Percentiles rank a stretch among this genome's conserved stretches.
Conservation (phyloP, 2,797 vertebrate genomes). For the Cossypha heuglini region DNA sequence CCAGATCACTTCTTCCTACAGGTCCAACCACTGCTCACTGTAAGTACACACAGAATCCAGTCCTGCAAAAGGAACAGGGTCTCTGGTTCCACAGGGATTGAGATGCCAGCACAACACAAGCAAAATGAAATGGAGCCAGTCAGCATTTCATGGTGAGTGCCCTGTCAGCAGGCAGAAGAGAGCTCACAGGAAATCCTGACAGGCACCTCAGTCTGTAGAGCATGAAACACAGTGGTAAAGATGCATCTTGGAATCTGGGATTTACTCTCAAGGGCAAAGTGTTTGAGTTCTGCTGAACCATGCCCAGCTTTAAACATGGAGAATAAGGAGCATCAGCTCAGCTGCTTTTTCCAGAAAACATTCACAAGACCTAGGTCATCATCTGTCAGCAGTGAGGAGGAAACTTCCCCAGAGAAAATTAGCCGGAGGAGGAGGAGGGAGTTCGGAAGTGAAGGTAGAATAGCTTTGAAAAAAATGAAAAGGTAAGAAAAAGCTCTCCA, state of each 20-base stretch:
- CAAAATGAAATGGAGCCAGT: neutral
- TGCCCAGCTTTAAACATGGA: neutral
- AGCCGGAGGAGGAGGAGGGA: neutral
- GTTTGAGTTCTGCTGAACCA: neutral
- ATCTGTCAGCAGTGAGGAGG: rapidly evolving
- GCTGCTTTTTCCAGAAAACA: neutral
- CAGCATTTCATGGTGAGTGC: neutral
- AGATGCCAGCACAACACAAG: neutral
- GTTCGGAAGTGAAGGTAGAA: neutral
- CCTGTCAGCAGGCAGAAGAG: neutral
- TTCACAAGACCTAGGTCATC: neutral
- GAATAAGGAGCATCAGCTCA: neutral
- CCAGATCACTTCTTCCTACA: neutral
- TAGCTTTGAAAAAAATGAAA: neutral
- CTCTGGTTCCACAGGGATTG: neutral
- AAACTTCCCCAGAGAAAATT: neutral
- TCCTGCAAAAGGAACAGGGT: neutral
- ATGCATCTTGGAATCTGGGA: neutral
- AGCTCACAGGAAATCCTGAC: neutral
- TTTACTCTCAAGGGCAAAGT: neutral
- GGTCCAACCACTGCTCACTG: neutral
- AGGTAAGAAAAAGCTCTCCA: neutral
- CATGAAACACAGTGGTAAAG: neutral
- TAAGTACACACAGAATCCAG: neutral
- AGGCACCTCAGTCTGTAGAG: neutral